A percentile compares a stretch with the other conserved stretches of the same genome.
Conservation (phyloP, 2,113 vertebrate genomes). For the Vulpes vulpes region DNA sequence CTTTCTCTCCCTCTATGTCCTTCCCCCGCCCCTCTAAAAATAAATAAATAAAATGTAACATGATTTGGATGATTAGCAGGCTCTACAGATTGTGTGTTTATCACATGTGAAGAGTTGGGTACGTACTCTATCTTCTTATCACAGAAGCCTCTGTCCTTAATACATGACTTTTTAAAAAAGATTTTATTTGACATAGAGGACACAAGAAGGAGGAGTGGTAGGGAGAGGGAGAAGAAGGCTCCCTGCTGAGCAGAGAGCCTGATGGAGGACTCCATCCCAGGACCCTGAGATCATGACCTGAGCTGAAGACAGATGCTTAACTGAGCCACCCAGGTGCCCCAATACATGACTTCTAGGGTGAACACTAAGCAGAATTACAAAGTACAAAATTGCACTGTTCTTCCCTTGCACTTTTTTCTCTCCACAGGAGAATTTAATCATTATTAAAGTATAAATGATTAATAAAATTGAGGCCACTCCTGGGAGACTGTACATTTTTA, state of each 20-base stretch:
- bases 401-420: not conserved
- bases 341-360: not conserved
- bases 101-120: not conserved
- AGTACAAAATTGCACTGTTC: not conserved
- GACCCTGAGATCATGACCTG: no score
- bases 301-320: no score
- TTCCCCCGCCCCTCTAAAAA: not conserved
- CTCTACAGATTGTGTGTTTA: not conserved
- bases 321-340: no score
- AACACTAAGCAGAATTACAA: not conserved
- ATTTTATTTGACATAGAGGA: no score
- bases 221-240: no score
- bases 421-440: conserved; percentile 27
- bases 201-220: no score
- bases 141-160: not conserved
- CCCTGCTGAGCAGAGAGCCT: no score
- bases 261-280: no score
- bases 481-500: conserved; percentile 23
- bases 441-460: not conserved
- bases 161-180: not conserved
- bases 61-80: not conserved
- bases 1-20: not conserved
- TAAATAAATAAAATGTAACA: not conserved
- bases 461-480: not conserved
- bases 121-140: not conserved